Percentiles rank a stretch among this genome's conserved stretches.
Evolutionary conservation across 2,888 invertebrate species (phyloP).

Genomic region (Temnothorax unifasciatus): DNA sequence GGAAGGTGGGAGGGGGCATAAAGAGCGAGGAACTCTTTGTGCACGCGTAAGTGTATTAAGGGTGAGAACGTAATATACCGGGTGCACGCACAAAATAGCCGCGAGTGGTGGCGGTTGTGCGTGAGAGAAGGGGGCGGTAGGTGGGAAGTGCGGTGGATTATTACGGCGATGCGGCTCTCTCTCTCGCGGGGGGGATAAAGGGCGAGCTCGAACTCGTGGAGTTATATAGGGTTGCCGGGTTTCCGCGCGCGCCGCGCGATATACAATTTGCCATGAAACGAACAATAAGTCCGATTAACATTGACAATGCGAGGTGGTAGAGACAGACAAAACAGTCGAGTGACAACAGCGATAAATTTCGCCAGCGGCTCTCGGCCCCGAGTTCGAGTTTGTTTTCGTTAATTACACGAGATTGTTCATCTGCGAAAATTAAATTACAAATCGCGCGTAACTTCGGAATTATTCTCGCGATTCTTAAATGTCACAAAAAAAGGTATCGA

Average conservation of each 20-base stretch:
- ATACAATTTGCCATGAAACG: slow-evolving; percentile 33
- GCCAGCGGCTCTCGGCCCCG: neutral
- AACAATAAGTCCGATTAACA: slow-evolving; percentile 51
- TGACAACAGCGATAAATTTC: slow-evolving; percentile 20
- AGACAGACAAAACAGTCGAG: slow-evolving; percentile 27
- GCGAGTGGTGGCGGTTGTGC: slow-evolving; percentile 17
- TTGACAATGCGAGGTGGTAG: neutral
- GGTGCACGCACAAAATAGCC: slow-evolving; percentile 47
- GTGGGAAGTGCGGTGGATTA: neutral
- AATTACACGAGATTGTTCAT: neutral
- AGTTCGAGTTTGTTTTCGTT: neutral
- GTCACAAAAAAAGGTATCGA: neutral
- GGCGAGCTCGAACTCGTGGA: slow-evolving; percentile 20
- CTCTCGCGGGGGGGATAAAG: slow-evolving; percentile 12
- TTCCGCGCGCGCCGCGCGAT: slow-evolving; percentile 15
- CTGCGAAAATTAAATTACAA: slow-evolving; percentile 18
- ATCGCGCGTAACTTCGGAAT: neutral
- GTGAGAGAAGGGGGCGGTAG: slow-evolving; percentile 11
- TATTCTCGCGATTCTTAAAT: neutral
- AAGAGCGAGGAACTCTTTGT: slow-evolving; percentile 52
- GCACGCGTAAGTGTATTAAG: slow-evolving; percentile 52
- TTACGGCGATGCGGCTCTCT: slow-evolving; percentile 23
- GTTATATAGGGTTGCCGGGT: slow-evolving; percentile 32
- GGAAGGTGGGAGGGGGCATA: neutral
- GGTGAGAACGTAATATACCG: slow-evolving; percentile 51